A percentile compares a stretch with the other conserved stretches of the same genome.
Evolutionary conservation across 2,797 vertebrate genomes (phyloP).

Genomic region (Protonibea diacanthus): DNA sequence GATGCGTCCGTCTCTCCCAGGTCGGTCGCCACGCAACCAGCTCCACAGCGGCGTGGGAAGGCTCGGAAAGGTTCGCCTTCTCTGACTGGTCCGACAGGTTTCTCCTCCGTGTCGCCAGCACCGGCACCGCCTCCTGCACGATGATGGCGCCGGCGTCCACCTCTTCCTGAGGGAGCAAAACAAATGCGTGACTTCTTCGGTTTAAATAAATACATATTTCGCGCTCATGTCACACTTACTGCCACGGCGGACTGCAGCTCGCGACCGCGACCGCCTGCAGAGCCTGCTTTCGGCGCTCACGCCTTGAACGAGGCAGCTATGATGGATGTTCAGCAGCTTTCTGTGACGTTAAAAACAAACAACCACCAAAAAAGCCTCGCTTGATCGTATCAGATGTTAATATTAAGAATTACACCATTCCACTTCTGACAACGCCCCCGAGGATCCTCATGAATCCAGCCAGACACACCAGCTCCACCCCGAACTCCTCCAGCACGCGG

Average conservation of each 20-base stretch:
- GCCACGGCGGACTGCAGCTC: conserved; percentile 96
- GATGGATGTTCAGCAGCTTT: conserved; percentile 95
- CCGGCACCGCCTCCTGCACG: conserved; percentile 91
- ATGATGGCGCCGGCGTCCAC: conserved; percentile 96
- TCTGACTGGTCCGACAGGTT: conserved; percentile 89
- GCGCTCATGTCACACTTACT: conserved; percentile 82
- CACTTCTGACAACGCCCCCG: conserved; percentile 94
- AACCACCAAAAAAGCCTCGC: not conserved
- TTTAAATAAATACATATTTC: too few species aligned
- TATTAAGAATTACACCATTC: conserved; percentile 84
- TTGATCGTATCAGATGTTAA: not conserved
- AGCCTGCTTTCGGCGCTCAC: conserved; percentile 94
- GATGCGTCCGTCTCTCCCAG: conserved; percentile 88
- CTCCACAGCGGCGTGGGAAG: conserved; percentile 91
- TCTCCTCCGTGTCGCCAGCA: conserved; percentile 91
- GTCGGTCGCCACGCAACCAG: conserved; percentile 86
- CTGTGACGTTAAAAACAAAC: conserved; percentile 72
- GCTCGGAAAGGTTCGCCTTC: conserved; percentile 92
- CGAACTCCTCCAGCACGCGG: conserved; percentile 89
- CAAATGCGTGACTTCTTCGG: too few species aligned
- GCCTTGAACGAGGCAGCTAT: conserved; percentile 94
- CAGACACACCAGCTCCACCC: conserved; percentile 92
- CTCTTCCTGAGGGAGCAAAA: conserved; percentile 87
- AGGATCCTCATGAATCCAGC: conserved; percentile 98
- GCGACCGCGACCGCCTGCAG: conserved; percentile 90